phyloP scores from a whole-genome alignment of 2,797 vertebrate genomes.

The Hypotaenidia philippensis region DNA sequence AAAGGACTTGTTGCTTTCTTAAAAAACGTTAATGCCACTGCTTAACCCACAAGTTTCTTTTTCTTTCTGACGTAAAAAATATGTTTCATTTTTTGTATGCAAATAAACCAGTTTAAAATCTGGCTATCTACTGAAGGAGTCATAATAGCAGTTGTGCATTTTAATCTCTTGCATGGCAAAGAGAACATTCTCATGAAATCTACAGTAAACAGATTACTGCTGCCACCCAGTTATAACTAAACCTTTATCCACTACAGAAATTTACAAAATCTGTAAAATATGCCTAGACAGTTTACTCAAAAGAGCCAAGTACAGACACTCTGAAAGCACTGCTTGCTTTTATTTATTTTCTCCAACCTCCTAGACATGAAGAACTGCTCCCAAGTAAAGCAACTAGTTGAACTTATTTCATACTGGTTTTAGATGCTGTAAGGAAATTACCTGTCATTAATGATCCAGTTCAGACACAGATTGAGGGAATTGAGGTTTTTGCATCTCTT shows the following conservation, averaged over 20 bases:
- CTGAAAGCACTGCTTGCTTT: background rate
- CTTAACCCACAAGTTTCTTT: background rate
- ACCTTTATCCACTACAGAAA: background rate
- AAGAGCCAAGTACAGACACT: background rate
- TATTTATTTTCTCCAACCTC: background rate
- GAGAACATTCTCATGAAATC: background rate
- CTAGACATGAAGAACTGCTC: background rate
- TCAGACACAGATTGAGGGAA: slow-evolving; percentile 97
- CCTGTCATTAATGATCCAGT: slow-evolving; percentile 99
- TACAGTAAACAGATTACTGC: background rate
- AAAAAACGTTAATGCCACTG: background rate
- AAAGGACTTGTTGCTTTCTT: background rate
- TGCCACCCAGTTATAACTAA: background rate
- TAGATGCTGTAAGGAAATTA: slow-evolving; percentile 66
- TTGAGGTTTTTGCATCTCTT: slow-evolving; percentile 94
- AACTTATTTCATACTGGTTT: background rate
- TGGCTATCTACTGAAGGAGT: background rate
- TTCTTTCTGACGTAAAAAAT: background rate
- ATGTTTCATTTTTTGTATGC: background rate
- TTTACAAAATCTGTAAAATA: background rate
- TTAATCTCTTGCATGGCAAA: background rate
- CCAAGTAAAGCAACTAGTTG: background rate
- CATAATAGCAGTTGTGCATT: background rate
- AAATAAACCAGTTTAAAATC: background rate
- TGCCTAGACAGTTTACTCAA: background rate